Base-by-base conservation (phyloP, 2,888 invertebrate genomes). In the Agrochola lota region DNA sequence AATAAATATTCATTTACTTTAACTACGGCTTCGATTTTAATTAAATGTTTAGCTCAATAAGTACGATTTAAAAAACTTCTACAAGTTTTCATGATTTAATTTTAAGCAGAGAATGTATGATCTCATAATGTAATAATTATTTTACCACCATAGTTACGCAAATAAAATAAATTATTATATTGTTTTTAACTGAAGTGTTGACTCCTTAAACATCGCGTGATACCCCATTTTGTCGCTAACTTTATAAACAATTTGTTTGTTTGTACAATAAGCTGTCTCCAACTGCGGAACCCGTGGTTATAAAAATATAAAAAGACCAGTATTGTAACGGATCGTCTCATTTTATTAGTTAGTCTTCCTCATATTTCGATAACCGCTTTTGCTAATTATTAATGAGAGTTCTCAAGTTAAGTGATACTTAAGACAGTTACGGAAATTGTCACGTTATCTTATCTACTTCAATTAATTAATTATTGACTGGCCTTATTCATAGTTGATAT, bases 371-470 rank as follows among this genome's bases (percentile, higher is more conserved):
- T 55, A 43, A 78, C 72, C 71, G 70, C 17, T 71, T 64, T 49
- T 71, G 43, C 30, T 78, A 78, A 74, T 78, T 80, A 74, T 30
- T 68, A 59, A 80, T 68, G 8, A 15, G 0, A 26, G 2, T 52
- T 73, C 43, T 84, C 26, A 52, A 57, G 11, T 3, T 17, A 66
- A 62, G n/a, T 55, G 60, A 43, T 49, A 57, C 11, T 60, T 52
- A 59, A 52, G 20, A 43, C 35, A 5, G 49, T 55, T 66, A 73
- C 49, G 80, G 80, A 84, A 70, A 70, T 57, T 84, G 64, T 66
- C 69, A 60, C 11, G 64, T 70, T 72, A 55, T 71, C 15, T 26
- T 20, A 15, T 4, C 9, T 17, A 49, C 15, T 73, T n/a, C 0
- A 46, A n/a, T 78, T 63, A 46, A 71, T 84, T 62, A 35, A 52